These are phyloP conservation scores for Zaprionus nigranus DNA, from an alignment of 1,140 invertebrate genomes.

Conservation along the genomic window DNA sequence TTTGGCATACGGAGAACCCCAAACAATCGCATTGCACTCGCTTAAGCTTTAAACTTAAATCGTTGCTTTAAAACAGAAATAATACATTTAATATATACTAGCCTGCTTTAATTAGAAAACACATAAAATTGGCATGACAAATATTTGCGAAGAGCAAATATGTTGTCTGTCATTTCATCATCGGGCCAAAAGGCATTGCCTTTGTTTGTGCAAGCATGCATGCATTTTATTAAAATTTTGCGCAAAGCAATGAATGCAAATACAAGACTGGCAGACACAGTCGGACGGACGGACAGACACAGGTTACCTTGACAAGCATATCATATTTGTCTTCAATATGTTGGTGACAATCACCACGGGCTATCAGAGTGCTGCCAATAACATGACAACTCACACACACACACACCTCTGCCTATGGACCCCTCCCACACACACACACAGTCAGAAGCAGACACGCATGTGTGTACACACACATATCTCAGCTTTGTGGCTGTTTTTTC, in stretches of 20 bases:
- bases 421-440: neutral
- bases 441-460: slow-evolving; percentile 14
- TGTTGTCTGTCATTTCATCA: slow-evolving; percentile 47
- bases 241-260: slow-evolving; percentile 55
- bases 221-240: slow-evolving; percentile 71
- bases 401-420: slow-evolving; percentile 10
- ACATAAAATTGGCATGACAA: slow-evolving; percentile 50
- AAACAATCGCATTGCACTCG: slow-evolving; percentile 35
- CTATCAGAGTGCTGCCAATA: slow-evolving; percentile 73
- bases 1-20: slow-evolving; percentile 65
- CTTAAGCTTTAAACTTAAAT: slow-evolving; percentile 6
- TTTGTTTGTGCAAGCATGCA: slow-evolving; percentile 64
- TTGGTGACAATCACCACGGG: slow-evolving; percentile 74
- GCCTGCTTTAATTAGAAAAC: slow-evolving; percentile 54
- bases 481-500: slow-evolving; percentile 57
- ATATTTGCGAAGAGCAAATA: slow-evolving; percentile 56
- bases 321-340: slow-evolving; percentile 70
- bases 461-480: slow-evolving; percentile 19
- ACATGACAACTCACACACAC: slow-evolving; percentile 54
- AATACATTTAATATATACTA: neutral
- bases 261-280: slow-evolving; percentile 33
- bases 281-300: slow-evolving; percentile 24
- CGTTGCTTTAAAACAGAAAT: neutral
- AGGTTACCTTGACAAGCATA: slow-evolving; percentile 71
- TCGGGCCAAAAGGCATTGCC: slow-evolving; percentile 47